Conservation (phyloP, 1,140 invertebrate species). For the Notospermus geniculatus region DNA sequence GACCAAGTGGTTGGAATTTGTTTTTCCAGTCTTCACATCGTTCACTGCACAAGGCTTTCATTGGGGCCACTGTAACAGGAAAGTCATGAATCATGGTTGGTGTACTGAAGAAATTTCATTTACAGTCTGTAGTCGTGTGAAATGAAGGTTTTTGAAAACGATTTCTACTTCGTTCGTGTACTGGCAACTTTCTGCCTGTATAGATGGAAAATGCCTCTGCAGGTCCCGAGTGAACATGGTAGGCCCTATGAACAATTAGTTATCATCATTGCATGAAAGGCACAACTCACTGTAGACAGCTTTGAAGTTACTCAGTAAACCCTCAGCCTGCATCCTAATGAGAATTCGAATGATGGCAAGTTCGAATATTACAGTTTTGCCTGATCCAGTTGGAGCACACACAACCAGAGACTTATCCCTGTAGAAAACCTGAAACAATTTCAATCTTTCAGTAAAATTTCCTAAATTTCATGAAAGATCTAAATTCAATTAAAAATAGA, state of each 20-base stretch:
- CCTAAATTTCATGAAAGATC: too few species aligned
- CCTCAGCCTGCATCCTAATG: slow-evolving; percentile 22
- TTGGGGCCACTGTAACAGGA: slow-evolving; percentile 69
- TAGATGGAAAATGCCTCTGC: too few species aligned
- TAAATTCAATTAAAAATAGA: too few species aligned
- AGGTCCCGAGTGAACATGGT: too few species aligned
- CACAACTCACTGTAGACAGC: slow-evolving; percentile 48
- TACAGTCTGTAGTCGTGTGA: too few species aligned
- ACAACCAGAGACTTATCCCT: slow-evolving; percentile 71
- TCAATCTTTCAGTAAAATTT: too few species aligned
- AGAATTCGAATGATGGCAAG: slow-evolving; percentile 69
- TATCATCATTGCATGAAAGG: too few species aligned
- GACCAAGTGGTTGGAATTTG: slow-evolving; percentile 66
- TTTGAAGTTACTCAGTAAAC: slow-evolving; percentile 30
- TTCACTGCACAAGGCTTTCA: slow-evolving; percentile 77
- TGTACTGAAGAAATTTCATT: too few species aligned
- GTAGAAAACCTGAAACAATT: slow-evolving; percentile 51
- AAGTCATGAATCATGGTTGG: slow-evolving; percentile 14
- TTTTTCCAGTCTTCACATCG: slow-evolving; percentile 68
- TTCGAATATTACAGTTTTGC: slow-evolving; percentile 81
- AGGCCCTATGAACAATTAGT: too few species aligned
- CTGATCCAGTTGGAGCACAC: slow-evolving; percentile 76
- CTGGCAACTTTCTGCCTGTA: too few species aligned
- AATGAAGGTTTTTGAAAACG: too few species aligned
- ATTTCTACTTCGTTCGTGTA: too few species aligned